These are phyloP conservation scores for Poecilobothrus nobilitatus DNA, from an alignment of 2,888 invertebrate genomes.

Conservation along the genomic window DNA sequence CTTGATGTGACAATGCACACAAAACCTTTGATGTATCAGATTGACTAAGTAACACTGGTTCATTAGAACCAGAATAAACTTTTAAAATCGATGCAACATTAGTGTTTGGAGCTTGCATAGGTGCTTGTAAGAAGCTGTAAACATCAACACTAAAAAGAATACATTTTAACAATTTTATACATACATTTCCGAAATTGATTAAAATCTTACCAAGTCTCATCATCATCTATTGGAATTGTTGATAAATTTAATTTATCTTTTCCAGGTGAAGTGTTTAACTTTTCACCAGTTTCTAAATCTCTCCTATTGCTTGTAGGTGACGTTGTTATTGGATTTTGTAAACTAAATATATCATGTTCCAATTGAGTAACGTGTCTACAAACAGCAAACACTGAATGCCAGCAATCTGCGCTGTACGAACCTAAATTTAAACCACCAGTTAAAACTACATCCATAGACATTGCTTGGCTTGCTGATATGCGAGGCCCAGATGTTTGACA, in stretches of 20 bases:
- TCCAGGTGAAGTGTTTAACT: slow-evolving; percentile 39
- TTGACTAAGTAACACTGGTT: slow-evolving; percentile 56
- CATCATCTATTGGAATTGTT: slow-evolving; percentile 58
- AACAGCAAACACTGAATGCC: slow-evolving; percentile 92
- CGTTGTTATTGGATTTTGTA: slow-evolving; percentile 48
- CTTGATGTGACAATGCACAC: slow-evolving; percentile 80
- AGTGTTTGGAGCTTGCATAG: slow-evolving; percentile 54
- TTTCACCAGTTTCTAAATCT: slow-evolving; percentile 41
- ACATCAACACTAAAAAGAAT: slow-evolving; percentile 62
- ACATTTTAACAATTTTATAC: background rate
- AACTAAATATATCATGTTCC: slow-evolving; percentile 83
- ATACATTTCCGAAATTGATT: background rate
- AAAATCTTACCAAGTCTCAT: slow-evolving; percentile 64
- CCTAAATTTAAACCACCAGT: slow-evolving; percentile 82
- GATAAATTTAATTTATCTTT: slow-evolving; percentile 53
- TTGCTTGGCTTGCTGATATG: slow-evolving; percentile 78
- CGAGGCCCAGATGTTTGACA: slow-evolving; percentile 71
- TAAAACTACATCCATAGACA: slow-evolving; percentile 86
- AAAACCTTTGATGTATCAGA: slow-evolving; percentile 81
- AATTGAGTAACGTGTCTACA: slow-evolving; percentile 86
- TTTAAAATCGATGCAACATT: slow-evolving; percentile 44
- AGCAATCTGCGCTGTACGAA: slow-evolving; percentile 86
- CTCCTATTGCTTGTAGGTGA: slow-evolving; percentile 38
- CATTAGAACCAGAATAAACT: slow-evolving; percentile 42
- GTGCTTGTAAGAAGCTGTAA: slow-evolving; percentile 70